Evolutionary conservation across 2,797 vertebrate species (phyloP).

Genomic region (Lagocephalus sceleratus): DNA sequence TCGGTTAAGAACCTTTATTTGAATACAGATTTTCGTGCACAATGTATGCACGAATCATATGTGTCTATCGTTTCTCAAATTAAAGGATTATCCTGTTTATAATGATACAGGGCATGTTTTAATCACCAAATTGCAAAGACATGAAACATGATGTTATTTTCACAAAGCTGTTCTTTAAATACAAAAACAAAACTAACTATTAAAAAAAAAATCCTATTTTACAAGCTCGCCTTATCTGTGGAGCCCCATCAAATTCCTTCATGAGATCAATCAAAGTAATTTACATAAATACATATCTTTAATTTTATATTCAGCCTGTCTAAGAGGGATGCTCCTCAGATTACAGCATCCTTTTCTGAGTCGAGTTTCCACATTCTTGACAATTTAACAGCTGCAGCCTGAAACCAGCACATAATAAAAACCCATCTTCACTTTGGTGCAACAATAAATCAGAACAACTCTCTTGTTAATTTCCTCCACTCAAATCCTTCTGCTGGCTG

Average conservation of each 20-base stretch:
- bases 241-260: slow-evolving; percentile 36
- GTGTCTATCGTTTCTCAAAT: slow-evolving; percentile 1
- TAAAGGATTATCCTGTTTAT: slow-evolving; percentile 1
- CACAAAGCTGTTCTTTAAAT: slow-evolving; percentile 1
- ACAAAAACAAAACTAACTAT: too few species aligned
- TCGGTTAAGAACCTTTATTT: too few species aligned
- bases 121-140: slow-evolving; percentile 4
- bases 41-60: too few species aligned
- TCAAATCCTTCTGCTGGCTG: slow-evolving; percentile 5
- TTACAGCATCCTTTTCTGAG: slow-evolving; percentile 21
- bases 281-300: slow-evolving; percentile 40
- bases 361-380: slow-evolving; percentile 10
- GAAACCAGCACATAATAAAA: slow-evolving; percentile 16
- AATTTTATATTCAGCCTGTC: slow-evolving; percentile 29
- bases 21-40: too few species aligned
- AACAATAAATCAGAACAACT: slow-evolving; percentile 17
- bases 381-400: slow-evolving; percentile 8
- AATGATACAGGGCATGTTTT: background rate
- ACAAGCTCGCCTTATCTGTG: slow-evolving; percentile 30
- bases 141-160: slow-evolving; percentile 3
- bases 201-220: slow-evolving; percentile 20
- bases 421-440: slow-evolving; percentile 9
- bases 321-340: slow-evolving; percentile 7
- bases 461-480: slow-evolving; percentile 3
- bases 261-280: slow-evolving; percentile 46